Percentiles rank a stretch among this genome's conserved stretches.
These are phyloP conservation scores for Brachionus paranguensis DNA, from an alignment of 1,140 invertebrate genomes.

Conservation along the genomic window DNA sequence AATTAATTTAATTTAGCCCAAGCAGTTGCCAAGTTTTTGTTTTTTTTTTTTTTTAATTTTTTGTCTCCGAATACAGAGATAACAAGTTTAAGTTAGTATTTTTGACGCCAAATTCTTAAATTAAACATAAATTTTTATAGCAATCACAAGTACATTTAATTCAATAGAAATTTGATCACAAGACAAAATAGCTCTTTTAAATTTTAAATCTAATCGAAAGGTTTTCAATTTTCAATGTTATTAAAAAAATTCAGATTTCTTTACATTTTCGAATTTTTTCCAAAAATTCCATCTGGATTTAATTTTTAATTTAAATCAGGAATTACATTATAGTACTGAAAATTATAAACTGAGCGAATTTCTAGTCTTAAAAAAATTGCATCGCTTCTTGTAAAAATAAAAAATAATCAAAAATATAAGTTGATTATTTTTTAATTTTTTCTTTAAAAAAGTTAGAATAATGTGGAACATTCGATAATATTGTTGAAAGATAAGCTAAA, in stretches of 20 bases:
- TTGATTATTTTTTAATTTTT: no score
- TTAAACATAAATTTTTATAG: neutral
- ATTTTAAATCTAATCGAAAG: neutral
- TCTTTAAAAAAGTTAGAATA: no score
- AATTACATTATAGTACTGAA: no score
- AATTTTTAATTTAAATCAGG: no score
- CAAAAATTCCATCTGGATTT: neutral
- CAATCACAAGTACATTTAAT: neutral
- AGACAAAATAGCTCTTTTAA: neutral
- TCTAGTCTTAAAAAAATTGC: no score
- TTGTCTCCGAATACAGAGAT: neutral
- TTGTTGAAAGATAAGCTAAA: no score
- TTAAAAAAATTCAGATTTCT: no score
- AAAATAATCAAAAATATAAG: no score
- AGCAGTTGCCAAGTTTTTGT: neutral
- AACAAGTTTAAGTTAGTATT: neutral
- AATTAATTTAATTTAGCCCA: neutral
- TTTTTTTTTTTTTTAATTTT: neutral
- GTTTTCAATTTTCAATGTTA: no score
- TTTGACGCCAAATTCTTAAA: neutral
- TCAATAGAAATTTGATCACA: neutral
- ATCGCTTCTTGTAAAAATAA: no score
- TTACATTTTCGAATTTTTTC: neutral
- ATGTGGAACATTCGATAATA: no score
- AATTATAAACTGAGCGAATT: no score